These are phyloP conservation scores for Brachionus koreanus DNA, from an alignment of 1,140 invertebrate genomes.

Conservation along the genomic window DNA sequence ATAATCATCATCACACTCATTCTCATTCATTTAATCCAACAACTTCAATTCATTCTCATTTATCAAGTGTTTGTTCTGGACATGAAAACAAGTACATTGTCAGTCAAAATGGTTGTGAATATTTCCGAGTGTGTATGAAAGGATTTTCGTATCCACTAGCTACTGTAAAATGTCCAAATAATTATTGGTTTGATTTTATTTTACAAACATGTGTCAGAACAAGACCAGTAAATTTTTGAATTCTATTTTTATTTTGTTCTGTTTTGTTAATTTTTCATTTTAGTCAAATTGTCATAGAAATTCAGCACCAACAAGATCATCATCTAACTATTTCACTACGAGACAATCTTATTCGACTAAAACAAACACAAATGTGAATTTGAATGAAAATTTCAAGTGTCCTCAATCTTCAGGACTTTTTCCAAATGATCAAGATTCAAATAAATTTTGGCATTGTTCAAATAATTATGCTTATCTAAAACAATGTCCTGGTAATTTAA, in stretches of 20 bases:
- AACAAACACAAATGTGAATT: no score
- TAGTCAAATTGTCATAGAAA: neutral
- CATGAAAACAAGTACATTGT: neutral
- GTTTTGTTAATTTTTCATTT: neutral
- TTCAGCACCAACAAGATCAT: neutral
- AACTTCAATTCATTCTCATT: neutral
- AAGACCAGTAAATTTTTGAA: neutral
- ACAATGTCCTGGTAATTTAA: constrained; percentile 13
- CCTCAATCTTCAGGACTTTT: neutral
- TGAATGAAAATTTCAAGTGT: neutral
- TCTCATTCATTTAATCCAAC: neutral
- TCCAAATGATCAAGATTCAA: neutral
- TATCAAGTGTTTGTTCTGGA: neutral
- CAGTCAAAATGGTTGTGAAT: neutral
- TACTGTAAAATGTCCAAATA: neutral
- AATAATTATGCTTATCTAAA: neutral
- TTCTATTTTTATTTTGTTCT: neutral
- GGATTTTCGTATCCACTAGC: constrained; percentile 2
- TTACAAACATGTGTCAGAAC: neutral
- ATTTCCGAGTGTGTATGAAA: constrained; percentile 13
- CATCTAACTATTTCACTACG: neutral
- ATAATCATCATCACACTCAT: neutral
- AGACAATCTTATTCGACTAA: neutral
- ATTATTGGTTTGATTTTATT: neutral
- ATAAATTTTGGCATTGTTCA: constrained; percentile 25